Percentiles rank a stretch among this genome's conserved stretches.
phyloP scores from a whole-genome alignment of 1,140 invertebrate genomes.

The Whitmania pigra region DNA sequence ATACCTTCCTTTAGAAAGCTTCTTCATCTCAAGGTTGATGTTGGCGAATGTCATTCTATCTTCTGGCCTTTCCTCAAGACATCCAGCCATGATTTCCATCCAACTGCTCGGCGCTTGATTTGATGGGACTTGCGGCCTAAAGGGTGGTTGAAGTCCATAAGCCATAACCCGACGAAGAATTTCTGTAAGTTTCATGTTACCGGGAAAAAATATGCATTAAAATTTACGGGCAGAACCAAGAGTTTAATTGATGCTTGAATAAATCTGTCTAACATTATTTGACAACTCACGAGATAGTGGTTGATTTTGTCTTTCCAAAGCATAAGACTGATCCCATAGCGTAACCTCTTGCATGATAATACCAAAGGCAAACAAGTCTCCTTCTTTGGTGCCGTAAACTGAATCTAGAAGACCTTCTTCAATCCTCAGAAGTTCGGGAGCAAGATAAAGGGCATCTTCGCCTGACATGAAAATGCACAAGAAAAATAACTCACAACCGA shows the following conservation, averaged over 20 bases:
- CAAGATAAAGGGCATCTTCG: constrained; percentile 5
- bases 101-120: not conserved
- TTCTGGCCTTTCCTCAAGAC: constrained; percentile 23
- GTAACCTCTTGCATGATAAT: constrained; percentile 16
- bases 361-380: constrained; percentile 12
- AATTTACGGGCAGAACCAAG: not conserved
- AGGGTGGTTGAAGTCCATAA: constrained; percentile 7
- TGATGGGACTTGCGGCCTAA: constrained; percentile 14
- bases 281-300: not conserved
- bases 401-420: not conserved
- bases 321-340: not conserved
- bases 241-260: not conserved
- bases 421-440: constrained; percentile 8
- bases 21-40: constrained; percentile 26
- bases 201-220: not conserved
- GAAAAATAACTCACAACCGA: too few species aligned
- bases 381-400: not conserved
- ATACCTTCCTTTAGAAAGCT: not conserved
- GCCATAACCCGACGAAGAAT: constrained; percentile 7
- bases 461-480: not conserved
- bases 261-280: not conserved
- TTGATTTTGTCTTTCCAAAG: not conserved
- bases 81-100: constrained; percentile 23
- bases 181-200: not conserved
- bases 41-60: constrained; percentile 27